Evolutionary conservation across 1,140 invertebrate genomes (phyloP).

Genomic region (Penaeus indicus): DNA sequence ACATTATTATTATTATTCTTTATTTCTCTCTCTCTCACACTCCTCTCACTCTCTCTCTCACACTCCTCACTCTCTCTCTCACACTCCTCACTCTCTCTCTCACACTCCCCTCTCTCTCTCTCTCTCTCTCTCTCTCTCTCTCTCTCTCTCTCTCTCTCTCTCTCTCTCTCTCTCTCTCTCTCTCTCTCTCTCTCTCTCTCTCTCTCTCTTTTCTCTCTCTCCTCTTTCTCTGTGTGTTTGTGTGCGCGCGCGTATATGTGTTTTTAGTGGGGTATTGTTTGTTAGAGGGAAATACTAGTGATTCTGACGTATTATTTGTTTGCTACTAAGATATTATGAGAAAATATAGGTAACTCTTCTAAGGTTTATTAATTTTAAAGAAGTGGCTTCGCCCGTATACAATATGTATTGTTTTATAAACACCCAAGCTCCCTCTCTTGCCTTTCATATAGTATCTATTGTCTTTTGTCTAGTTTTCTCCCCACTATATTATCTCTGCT

Average conservation of each 20-base stretch:
- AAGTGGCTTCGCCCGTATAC: no score
- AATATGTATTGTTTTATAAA: slow-evolving; percentile 2
- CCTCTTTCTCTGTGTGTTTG: background rate
- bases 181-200: background rate
- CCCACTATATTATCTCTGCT: background rate
- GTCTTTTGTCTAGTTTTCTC: background rate
- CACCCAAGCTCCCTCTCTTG: no score
- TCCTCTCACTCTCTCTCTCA: no score
- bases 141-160: background rate
- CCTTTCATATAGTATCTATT: background rate
- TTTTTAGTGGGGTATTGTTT: background rate
- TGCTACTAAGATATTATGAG: no score
- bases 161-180: background rate
- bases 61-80: no score
- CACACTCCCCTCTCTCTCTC: background rate
- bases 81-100: background rate
- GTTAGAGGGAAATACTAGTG: background rate
- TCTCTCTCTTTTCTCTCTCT: background rate
- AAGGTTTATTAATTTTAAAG: no score
- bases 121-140: background rate
- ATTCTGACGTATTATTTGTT: background rate
- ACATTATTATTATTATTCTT: background rate
- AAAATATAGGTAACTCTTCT: no score
- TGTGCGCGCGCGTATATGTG: background rate
- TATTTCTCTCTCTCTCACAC: background rate